Base-by-base conservation (phyloP, 2,888 invertebrate genomes). In the Hirudinaria manillensis region DNA sequence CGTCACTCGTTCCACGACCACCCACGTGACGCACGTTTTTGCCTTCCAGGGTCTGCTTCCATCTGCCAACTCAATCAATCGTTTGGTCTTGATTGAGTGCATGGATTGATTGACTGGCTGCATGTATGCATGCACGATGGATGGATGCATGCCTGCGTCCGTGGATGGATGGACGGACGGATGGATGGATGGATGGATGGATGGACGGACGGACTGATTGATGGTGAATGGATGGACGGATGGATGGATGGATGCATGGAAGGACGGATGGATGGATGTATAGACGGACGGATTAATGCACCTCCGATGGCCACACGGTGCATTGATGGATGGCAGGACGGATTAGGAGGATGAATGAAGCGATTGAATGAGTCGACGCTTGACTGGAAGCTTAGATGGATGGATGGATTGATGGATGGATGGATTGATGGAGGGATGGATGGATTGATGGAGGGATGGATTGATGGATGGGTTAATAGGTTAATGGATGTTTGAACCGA, bases 41-140 rank as follows among this genome's bases (percentile, higher is more conserved):
- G 61, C 61, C 61, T n/a, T n/a, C 61, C 61, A 16, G n/a, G 61
- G 7, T 10, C 13, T 6, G 29, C 24, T 24, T 61, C 61, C 61
- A 61, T 61, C 61, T 61, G 61, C 61, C 61, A 61, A 61, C 61
- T 61, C 61, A 61, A 27, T 29, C 29, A 29, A 24, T 61, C 61
- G 29, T 10, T 53, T 27, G n/a, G 13, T 19, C 61, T 7, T 61
- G 61, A 61, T 27, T 10, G 61, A 61, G 61, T 27, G 24, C 21
- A n/a, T 27, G 24, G 61, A n/a, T 10, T 7, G 61, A 29, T 6
- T 29, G 61, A 29, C 1, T 61, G 61, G 61, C 13, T 29, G 61
- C 24, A 61, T 61, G 61, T 10, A 61, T 61, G 7, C 21, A 61
- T 29, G 61, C 21, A 7, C 53, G 53, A 21, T 16, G 13, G 53